phyloP scores from a whole-genome alignment of 2,888 invertebrate species.

The Erpobdella octoculata region DNA sequence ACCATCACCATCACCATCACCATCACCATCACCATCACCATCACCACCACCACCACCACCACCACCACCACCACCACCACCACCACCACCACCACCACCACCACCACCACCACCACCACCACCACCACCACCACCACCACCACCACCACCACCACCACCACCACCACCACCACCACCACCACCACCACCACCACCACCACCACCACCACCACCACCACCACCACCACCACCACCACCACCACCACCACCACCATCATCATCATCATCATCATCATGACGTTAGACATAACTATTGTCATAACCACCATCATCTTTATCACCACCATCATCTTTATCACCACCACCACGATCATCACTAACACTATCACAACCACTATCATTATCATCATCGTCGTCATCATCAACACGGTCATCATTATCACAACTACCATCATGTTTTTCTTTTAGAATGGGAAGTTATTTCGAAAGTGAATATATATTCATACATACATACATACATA shows the following conservation, averaged over 20 bases:
- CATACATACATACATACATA: too few species aligned
- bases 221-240: background rate
- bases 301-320: too few species aligned
- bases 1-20: background rate
- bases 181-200: conserved; percentile 13
- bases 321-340: too few species aligned
- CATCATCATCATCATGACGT: background rate
- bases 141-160: conserved; percentile 26
- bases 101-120: conserved; percentile 31
- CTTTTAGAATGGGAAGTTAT: too few species aligned
- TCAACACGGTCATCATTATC: too few species aligned
- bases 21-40: background rate
- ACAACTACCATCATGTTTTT: too few species aligned
- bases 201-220: background rate
- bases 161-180: background rate
- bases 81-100: conserved; percentile 31
- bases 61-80: conserved; percentile 17
- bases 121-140: conserved; percentile 28
- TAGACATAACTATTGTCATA: background rate
- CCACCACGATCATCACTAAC: too few species aligned
- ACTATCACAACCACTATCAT: too few species aligned
- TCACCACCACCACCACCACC: background rate
- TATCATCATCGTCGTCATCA: too few species aligned
- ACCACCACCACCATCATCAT: conserved; percentile 1
- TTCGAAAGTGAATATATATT: too few species aligned